Percentiles rank a stretch among this genome's conserved stretches.
These are phyloP conservation scores for Phenganax stokvisi DNA, from an alignment of 92 coral and sea anemone genomes.

Conservation along the genomic window DNA sequence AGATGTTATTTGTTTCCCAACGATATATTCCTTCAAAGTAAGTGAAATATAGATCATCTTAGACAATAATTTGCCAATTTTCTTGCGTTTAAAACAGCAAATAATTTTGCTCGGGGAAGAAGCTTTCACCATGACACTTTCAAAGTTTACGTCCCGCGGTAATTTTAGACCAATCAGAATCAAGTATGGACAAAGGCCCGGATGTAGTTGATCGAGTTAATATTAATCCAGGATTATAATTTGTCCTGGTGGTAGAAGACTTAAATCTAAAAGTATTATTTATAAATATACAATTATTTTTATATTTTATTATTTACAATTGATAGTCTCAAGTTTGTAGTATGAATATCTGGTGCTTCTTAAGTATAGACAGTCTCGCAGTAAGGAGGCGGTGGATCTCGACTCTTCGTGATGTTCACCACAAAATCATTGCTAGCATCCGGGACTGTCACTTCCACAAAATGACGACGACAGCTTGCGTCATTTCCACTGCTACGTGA, in stretches of 20 bases:
- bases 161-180: not conserved
- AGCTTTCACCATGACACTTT: not conserved
- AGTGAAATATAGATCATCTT: not conserved
- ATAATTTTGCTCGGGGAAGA: not conserved
- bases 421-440: conserved; percentile 21
- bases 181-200: not conserved
- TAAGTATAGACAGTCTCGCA: conserved; percentile 35
- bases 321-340: not conserved
- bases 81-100: not conserved
- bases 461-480: conserved; percentile 30
- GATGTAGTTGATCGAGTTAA: too few species aligned
- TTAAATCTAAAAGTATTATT: too few species aligned
- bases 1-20: not conserved
- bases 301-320: not conserved
- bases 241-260: too few species aligned
- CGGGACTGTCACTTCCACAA: conserved; percentile 35
- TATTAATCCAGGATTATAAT: too few species aligned
- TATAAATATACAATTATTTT: not conserved
- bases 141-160: not conserved
- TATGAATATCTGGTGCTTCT: not conserved
- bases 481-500: not conserved
- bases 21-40: not conserved
- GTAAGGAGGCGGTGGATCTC: conserved; percentile 38
- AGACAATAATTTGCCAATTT: not conserved
- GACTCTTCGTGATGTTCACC: conserved; percentile 33